These are phyloP conservation scores for Cybosia mesomella DNA, from an alignment of 2,888 invertebrate species.

Conservation along the genomic window DNA sequence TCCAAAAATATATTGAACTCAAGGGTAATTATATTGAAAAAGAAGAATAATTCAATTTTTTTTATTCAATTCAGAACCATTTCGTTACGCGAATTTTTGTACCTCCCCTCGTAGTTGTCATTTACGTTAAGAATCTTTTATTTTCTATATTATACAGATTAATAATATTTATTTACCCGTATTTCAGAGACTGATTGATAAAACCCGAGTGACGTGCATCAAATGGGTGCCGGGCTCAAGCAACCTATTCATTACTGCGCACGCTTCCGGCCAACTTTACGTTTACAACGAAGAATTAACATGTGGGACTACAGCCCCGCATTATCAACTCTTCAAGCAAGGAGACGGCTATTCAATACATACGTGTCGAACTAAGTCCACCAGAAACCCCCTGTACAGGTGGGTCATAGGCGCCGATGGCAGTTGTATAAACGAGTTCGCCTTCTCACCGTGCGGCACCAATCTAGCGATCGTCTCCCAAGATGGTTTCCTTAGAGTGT, in stretches of 20 bases:
- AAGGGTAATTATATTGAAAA: too few relatives aligned
- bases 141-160: too few relatives aligned
- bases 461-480: conserved; percentile 98
- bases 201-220: conserved; percentile 98
- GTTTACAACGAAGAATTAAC: conserved; percentile 98
- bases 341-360: conserved; percentile 97
- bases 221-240: conserved; percentile 98
- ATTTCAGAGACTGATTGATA: conserved; percentile 95
- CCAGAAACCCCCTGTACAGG: conserved; percentile 95
- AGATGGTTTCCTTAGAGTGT: conserved; percentile 97
- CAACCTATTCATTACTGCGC: conserved; percentile 97
- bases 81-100: too few relatives aligned
- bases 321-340: conserved; percentile 97
- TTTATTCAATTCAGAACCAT: too few relatives aligned
- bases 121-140: too few relatives aligned
- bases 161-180: not conserved
- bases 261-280: conserved; percentile 98
- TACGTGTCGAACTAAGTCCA: conserved; percentile 98
- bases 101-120: too few relatives aligned
- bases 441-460: conserved; percentile 97
- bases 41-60: too few relatives aligned
- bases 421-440: conserved; percentile 97
- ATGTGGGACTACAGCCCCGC: conserved; percentile 96
- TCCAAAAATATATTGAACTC: too few relatives aligned
- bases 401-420: conserved; percentile 95